These are phyloP conservation scores for Myrmophylax atrothorax DNA, from an alignment of 2,113 vertebrate genomes.

Conservation along the genomic window DNA sequence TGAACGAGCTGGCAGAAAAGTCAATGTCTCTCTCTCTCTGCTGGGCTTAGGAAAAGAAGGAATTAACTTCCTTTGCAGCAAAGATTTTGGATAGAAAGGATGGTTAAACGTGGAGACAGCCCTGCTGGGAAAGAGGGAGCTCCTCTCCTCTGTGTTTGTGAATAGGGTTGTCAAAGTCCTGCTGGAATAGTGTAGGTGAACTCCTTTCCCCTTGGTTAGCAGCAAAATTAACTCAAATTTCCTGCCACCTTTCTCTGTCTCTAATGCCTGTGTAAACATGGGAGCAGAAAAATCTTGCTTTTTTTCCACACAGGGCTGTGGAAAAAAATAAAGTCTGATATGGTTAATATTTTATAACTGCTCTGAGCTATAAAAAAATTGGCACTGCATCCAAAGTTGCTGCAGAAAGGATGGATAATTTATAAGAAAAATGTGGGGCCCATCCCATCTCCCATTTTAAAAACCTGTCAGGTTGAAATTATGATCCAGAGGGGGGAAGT, in stretches of 20 bases:
- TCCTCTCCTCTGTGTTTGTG: background rate
- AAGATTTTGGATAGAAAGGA: background rate
- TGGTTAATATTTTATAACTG: slow-evolving; percentile 47
- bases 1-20: background rate
- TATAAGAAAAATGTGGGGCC: background rate
- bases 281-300: background rate
- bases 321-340: background rate
- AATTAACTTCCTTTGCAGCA: background rate
- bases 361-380: slow-evolving; percentile 36
- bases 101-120: background rate
- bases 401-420: slow-evolving; percentile 27
- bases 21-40: background rate
- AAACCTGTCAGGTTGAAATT: background rate
- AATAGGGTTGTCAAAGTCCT: background rate
- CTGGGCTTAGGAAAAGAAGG: background rate
- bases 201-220: background rate
- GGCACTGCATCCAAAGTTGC: slow-evolving; percentile 9
- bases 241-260: background rate
- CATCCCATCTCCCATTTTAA: background rate
- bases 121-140: background rate
- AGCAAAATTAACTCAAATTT: background rate
- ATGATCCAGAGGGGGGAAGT: background rate
- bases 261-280: background rate
- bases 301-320: background rate
- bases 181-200: background rate